phyloP scores from a whole-genome alignment of 2,113 vertebrate genomes.

The Fukomys damarensis region DNA sequence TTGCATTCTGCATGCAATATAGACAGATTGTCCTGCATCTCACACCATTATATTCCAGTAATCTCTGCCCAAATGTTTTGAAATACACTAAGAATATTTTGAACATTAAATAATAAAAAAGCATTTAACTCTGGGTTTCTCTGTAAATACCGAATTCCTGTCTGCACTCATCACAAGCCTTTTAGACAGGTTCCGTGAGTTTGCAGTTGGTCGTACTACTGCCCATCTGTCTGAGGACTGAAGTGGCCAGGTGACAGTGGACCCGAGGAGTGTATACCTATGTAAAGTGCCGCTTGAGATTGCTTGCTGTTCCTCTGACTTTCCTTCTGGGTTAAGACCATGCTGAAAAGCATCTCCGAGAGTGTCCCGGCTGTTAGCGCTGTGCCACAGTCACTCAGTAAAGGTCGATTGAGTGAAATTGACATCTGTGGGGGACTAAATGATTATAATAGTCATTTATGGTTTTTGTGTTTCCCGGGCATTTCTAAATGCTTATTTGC shows the following conservation, averaged over 20 bases:
- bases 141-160: not conserved
- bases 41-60: not conserved
- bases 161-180: not conserved
- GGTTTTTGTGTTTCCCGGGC: not conserved
- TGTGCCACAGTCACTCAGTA: not conserved
- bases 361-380: not conserved
- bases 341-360: not conserved
- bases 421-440: not conserved
- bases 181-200: not conserved
- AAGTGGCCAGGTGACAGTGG: not conserved
- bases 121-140: constrained; percentile 27
- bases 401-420: not conserved
- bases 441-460: not conserved
- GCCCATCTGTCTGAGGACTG: not conserved
- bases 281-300: not conserved
- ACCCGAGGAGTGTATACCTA: not conserved
- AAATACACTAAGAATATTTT: not conserved
- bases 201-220: not conserved
- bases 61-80: constrained; percentile 28
- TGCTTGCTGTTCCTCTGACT: not conserved
- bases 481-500: constrained; percentile 10
- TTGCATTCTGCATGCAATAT: not conserved
- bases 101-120: constrained; percentile 24
- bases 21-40: not conserved
- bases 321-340: not conserved